Percentiles rank a stretch among this genome's conserved stretches.
Evolutionary conservation across 2,797 vertebrate genomes (phyloP).

Genomic region (Champsocephalus gunnari): DNA sequence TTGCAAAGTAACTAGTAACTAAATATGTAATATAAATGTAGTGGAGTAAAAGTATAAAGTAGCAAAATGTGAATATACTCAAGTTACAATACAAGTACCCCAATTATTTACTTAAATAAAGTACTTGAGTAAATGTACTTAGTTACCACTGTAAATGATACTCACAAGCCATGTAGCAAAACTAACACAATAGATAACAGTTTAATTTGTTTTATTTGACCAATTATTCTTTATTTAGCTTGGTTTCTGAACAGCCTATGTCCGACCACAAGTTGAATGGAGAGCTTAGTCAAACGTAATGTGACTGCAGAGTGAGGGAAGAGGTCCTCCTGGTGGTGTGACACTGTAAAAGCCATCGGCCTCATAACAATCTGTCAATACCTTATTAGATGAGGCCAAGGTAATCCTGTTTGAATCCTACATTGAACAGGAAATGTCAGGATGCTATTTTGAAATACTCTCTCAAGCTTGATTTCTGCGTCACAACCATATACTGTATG

Average conservation of each 20-base stretch:
- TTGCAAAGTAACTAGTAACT: too few species aligned
- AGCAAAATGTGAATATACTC: too few species aligned
- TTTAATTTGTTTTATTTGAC: not conserved
- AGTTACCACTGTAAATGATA: too few species aligned
- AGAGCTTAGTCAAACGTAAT: not conserved
- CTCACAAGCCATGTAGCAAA: not conserved
- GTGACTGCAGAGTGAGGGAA: constrained; percentile 48
- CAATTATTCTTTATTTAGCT: not conserved
- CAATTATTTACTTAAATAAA: too few species aligned
- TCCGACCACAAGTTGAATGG: not conserved
- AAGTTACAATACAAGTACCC: too few species aligned
- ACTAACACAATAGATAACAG: not conserved
- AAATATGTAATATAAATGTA: too few species aligned
- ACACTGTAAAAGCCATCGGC: constrained; percentile 40
- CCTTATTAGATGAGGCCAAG: constrained; percentile 46
- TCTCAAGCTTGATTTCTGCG: constrained; percentile 19
- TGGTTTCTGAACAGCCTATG: not conserved
- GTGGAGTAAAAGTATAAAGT: too few species aligned
- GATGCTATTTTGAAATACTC: constrained; percentile 17
- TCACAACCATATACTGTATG: not conserved
- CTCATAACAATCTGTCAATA: constrained; percentile 24
- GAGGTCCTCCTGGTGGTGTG: constrained; percentile 71
- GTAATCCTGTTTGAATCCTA: constrained; percentile 50
- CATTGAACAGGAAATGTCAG: constrained; percentile 44
- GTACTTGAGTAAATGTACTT: too few species aligned